Base-by-base conservation (phyloP, 2,113 vertebrate species). In the Strigops habroptila region DNA sequence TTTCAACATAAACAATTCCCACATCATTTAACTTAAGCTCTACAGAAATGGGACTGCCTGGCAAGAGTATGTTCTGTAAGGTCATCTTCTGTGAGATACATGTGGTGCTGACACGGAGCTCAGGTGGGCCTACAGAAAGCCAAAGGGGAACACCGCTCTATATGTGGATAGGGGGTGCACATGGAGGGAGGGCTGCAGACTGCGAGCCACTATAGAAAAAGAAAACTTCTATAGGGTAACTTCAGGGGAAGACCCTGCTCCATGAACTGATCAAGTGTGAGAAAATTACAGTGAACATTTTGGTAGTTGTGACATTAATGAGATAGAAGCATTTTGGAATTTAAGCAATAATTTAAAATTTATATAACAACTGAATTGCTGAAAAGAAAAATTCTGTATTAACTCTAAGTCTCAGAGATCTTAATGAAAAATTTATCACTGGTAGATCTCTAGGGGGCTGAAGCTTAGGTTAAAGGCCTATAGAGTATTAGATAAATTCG, bases 131-230 rank as follows among this genome's bases (percentile, higher is more conserved):
- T 48, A 6, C 30, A 35, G n/a, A 79, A 59, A 67, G 49, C 15
- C 59, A 30, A 62, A 43, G 30, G 15, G 21, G 49, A 84, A 24
- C 25, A 77, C 4, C 5, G 4, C 21, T 39, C 51, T 8, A 7
- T 37, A 51, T 5, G 7, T 0, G 1, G 31, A 10, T 21, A 24
- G 18, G 31, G 13, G 2, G 3, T 18, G 27, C 3, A 9, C 3
- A 6, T 14, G 12, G 35, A 57, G 41, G 21, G 33, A 70, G 14
- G 23, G 19, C 31, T 75, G 43, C 0, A 1, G n/a, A 16, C 16
- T 86, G 30, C 14, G 43, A 46, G 30, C 16, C 18, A 43, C 33
- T 15, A 23, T 0, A 70, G 63, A 57, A 52, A 21, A 60, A 43
- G 18, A 33, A 64, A 80, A 60, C 14, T 33, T n/a, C n/a, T n/a